A percentile compares a stretch with the other conserved stretches of the same genome.
phyloP scores from a whole-genome alignment of 2,888 invertebrate genomes.

The Melipona bicolor region DNA sequence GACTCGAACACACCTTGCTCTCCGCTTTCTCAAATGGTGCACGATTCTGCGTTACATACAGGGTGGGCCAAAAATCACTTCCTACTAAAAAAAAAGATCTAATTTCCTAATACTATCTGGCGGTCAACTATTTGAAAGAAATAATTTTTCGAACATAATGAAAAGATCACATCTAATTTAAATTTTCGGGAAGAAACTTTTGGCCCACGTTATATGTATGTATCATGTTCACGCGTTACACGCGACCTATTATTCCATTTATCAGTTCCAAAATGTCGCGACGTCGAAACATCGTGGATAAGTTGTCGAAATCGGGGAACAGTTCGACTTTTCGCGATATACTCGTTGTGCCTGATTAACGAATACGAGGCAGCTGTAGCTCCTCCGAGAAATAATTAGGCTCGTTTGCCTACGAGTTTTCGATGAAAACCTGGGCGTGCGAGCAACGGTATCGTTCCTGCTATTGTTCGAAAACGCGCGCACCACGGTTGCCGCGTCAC shows the following conservation, averaged over 20 bases:
- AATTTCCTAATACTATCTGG: no score
- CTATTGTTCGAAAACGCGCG: slow-evolving; percentile 24
- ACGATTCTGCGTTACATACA: no score
- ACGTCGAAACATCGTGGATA: not conserved
- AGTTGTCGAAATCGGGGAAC: no score
- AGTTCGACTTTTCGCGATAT: not conserved
- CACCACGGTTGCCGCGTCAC: not conserved
- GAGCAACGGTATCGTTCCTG: slow-evolving; percentile 26
- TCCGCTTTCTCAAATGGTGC: not conserved
- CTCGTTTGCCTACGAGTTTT: slow-evolving; percentile 1
- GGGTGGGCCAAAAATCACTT: no score
- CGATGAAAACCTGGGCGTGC: no score
- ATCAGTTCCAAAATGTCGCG: not conserved
- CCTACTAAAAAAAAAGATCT: no score
- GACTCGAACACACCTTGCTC: not conserved
- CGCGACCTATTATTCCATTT: not conserved
- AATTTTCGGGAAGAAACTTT: no score
- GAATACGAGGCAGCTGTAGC: not conserved
- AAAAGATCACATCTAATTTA: no score
- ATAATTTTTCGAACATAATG: no score
- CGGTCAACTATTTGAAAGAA: not conserved
- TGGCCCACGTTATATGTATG: not conserved
- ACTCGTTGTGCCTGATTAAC: not conserved
- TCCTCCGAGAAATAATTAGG: not conserved
- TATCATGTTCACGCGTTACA: not conserved